phyloP scores from a whole-genome alignment of 2,888 invertebrate species.

The Diadegma fenestrale region DNA sequence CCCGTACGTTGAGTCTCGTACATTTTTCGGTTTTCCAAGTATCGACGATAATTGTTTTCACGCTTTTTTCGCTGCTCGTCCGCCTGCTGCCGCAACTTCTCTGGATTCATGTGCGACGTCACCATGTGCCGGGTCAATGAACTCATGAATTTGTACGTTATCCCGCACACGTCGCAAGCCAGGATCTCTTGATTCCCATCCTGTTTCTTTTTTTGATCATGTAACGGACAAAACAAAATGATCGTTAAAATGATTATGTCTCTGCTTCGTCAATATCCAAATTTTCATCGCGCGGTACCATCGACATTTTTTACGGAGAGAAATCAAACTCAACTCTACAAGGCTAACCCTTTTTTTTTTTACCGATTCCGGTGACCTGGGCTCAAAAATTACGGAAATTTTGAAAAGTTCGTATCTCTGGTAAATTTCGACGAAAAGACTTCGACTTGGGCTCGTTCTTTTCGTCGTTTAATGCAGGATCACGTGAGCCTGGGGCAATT shows the following conservation, averaged over 20 bases:
- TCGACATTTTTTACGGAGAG: background rate
- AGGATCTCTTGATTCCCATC: conserved; percentile 82
- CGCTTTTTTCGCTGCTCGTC: conserved; percentile 83
- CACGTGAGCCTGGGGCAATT: too few relatives aligned
- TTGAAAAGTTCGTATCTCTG: too few relatives aligned
- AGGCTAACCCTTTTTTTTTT: too few relatives aligned
- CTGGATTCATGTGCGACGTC: conserved; percentile 86
- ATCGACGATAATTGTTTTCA: conserved; percentile 83
- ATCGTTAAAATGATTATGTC: conserved; percentile 8
- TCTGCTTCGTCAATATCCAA: background rate
- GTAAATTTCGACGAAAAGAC: too few relatives aligned
- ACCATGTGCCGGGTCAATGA: conserved; percentile 88
- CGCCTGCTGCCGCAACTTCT: conserved; percentile 82
- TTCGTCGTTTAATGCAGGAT: too few relatives aligned
- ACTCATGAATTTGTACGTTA: conserved; percentile 87
- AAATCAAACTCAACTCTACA: too few relatives aligned
- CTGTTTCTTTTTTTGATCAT: conserved; percentile 73
- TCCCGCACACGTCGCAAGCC: conserved; percentile 85
- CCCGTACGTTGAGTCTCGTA: conserved; percentile 81
- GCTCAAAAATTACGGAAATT: too few relatives aligned
- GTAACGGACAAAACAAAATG: conserved; percentile 28
- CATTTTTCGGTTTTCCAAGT: conserved; percentile 83
- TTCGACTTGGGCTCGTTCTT: too few relatives aligned
- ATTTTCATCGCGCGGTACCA: background rate
- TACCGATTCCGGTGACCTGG: too few relatives aligned